These are phyloP conservation scores for Urocynchramus pylzowi DNA, from an alignment of 2,113 vertebrate genomes.

Conservation along the genomic window DNA sequence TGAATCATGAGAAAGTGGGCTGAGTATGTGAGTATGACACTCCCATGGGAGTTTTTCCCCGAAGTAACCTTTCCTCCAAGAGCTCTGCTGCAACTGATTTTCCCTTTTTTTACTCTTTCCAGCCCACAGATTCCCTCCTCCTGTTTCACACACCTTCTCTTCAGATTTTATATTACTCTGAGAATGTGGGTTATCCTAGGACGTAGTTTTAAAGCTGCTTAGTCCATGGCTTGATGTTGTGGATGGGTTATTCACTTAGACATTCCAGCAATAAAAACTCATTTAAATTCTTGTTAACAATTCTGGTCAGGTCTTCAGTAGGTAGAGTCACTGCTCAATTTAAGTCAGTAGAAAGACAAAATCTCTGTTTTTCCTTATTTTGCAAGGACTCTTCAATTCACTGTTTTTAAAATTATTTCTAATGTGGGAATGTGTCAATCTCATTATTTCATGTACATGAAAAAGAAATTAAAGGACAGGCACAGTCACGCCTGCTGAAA, in stretches of 20 bases:
- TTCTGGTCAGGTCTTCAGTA: background rate
- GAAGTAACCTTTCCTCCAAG: background rate
- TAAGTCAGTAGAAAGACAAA: background rate
- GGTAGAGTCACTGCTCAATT: background rate
- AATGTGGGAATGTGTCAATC: background rate
- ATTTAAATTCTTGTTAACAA: background rate
- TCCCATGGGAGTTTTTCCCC: background rate
- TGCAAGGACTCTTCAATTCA: background rate
- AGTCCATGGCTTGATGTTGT: background rate
- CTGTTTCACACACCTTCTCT: background rate
- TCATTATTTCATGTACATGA: background rate
- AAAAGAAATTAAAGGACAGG: background rate
- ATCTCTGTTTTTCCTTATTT: background rate
- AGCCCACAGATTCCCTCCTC: background rate
- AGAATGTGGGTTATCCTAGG: background rate
- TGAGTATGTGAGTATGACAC: background rate
- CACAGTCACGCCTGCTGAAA: background rate
- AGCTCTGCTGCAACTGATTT: background rate
- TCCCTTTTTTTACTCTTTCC: background rate
- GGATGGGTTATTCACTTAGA: background rate
- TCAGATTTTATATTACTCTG: background rate
- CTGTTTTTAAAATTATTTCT: background rate
- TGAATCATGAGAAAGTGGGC: background rate
- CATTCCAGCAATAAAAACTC: background rate
- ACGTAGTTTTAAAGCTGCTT: background rate